These are phyloP conservation scores for Chymomyza procnemis DNA, from an alignment of 2,888 invertebrate species.

Conservation along the genomic window DNA sequence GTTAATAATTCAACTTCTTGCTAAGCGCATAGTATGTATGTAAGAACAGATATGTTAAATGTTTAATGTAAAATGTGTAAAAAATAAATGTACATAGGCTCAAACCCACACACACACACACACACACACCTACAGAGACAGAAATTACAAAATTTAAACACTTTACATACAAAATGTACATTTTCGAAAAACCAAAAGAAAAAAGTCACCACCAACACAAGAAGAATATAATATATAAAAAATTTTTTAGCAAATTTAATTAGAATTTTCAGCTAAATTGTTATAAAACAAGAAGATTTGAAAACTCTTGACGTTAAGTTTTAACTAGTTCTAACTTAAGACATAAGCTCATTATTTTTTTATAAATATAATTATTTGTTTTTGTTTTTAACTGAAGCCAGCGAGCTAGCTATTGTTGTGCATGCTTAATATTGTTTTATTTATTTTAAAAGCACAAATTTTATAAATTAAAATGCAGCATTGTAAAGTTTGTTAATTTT, in stretches of 20 bases:
- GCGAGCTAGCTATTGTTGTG: too few relatives aligned
- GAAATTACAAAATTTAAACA: background rate
- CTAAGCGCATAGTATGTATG: slow-evolving; percentile 9
- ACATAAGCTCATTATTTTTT: slow-evolving; percentile 49
- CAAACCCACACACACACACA: background rate
- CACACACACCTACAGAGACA: background rate
- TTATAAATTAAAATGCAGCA: too few relatives aligned
- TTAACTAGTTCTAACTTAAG: slow-evolving; percentile 54
- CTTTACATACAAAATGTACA: background rate
- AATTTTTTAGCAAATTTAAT: background rate
- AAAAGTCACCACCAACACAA: background rate
- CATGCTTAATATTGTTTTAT: too few relatives aligned
- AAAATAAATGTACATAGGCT: background rate
- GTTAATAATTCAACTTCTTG: slow-evolving; percentile 21
- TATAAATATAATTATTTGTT: too few relatives aligned
- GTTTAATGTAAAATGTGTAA: background rate
- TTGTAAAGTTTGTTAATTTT: slow-evolving; percentile 20
- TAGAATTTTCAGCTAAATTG: slow-evolving; percentile 21
- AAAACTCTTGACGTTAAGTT: slow-evolving; percentile 56
- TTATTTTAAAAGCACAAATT: background rate
- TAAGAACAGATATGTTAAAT: slow-evolving; percentile 4
- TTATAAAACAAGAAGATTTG: slow-evolving; percentile 12
- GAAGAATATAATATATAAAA: too few relatives aligned
- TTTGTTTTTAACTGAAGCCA: too few relatives aligned
- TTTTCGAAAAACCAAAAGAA: background rate